These are phyloP conservation scores for Lycia hirtaria DNA, from an alignment of 2,888 invertebrate species.

Conservation along the genomic window DNA sequence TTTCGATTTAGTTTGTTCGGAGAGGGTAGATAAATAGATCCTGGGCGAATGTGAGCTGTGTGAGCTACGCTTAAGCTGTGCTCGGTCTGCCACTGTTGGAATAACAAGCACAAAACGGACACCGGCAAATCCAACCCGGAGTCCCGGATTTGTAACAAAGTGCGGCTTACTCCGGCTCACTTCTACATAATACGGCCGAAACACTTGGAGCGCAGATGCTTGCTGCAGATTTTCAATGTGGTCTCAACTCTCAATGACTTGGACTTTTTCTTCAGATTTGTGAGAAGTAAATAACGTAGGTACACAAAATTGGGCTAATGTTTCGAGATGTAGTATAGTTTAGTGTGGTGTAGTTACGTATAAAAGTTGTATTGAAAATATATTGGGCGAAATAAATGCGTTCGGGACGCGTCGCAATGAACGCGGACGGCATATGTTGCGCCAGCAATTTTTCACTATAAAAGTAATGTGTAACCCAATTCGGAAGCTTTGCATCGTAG, in stretches of 20 bases:
- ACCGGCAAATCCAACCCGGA: conserved; percentile 73
- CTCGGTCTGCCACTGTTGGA: conserved; percentile 61
- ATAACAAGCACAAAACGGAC: conserved; percentile 78
- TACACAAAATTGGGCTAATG: not conserved
- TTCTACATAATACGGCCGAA: conserved; percentile 71
- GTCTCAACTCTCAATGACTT: conserved; percentile 61
- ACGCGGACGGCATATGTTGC: conserved; percentile 32
- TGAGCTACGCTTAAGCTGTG: conserved; percentile 56
- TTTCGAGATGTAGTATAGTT: no score
- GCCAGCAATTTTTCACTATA: conserved; percentile 53
- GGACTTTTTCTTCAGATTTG: conserved; percentile 41
- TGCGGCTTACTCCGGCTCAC: conserved; percentile 70
- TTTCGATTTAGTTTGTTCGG: conserved; percentile 29
- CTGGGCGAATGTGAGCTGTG: conserved; percentile 34
- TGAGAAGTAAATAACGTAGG: conserved; percentile 30
- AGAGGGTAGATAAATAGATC: conserved; percentile 25
- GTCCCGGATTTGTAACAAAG: conserved; percentile 79
- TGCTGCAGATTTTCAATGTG: conserved; percentile 66
- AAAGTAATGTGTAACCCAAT: conserved; percentile 53
- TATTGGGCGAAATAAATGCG: conserved; percentile 21
- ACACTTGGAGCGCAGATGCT: conserved; percentile 65
- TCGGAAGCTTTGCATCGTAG: conserved; percentile 51
- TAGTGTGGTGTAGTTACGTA: conserved; percentile 3
- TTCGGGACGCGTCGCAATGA: conserved; percentile 25
- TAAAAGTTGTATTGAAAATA: conserved; percentile 16